Conservation (phyloP, 92 coral and sea anemone genomes). For the Scolanthus callimorphus region DNA sequence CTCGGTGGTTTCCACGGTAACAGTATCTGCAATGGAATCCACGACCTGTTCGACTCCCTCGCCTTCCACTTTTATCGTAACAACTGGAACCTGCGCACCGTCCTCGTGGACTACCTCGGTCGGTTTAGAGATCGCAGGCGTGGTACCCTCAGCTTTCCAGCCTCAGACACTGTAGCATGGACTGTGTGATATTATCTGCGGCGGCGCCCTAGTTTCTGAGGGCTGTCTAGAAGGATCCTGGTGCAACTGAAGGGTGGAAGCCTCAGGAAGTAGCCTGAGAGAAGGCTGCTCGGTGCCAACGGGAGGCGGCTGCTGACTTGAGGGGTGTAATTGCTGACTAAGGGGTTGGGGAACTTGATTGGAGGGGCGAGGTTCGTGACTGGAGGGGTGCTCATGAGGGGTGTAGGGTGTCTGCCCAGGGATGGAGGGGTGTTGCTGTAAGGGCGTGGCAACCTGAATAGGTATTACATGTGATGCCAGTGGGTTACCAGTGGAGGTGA, state of each 20-base stretch:
- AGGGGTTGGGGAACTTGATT: background rate
- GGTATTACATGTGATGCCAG: background rate
- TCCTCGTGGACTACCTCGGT: background rate
- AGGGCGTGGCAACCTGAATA: background rate
- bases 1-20: conserved; percentile 31
- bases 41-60: conserved; percentile 14
- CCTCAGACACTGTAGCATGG: too few species aligned
- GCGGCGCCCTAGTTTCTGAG: too few species aligned
- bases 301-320: too few species aligned
- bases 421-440: too few species aligned
- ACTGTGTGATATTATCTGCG: background rate
- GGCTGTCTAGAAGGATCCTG: too few species aligned
- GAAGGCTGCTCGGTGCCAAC: too few species aligned
- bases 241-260: too few species aligned
- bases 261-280: too few species aligned
- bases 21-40: conserved; percentile 32
- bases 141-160: background rate
- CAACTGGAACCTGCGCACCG: background rate
- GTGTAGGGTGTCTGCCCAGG: too few species aligned
- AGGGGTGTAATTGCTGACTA: background rate
- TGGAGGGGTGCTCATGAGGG: too few species aligned
- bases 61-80: conserved; percentile 21
- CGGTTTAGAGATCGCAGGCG: background rate
- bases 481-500: conserved; percentile 5
- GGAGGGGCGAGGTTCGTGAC: too few species aligned